Evolutionary conservation across 2,113 vertebrate species (phyloP), one percentile per base, ranked within the genome.

Genomic region (Acrocephalus arundinaceus): DNA sequence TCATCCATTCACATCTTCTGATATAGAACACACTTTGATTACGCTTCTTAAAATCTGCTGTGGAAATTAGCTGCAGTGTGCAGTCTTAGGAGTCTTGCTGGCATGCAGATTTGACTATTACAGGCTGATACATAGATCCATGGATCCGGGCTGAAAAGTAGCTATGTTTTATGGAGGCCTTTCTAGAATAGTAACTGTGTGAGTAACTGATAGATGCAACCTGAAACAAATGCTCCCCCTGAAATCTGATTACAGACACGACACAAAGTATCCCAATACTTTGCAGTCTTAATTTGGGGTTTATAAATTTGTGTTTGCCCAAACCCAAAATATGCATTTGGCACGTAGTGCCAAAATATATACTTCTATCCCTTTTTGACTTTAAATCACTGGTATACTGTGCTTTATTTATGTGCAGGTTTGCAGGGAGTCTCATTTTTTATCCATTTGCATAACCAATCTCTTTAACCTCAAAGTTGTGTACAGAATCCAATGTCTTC

Each of bases 391-490:
- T 67, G 11, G 3, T 59, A 37, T 65, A 23, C 39, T 79, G 20
- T 58, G 15, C 6, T 54, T 84, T 74, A 5, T 51, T 89, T 61
- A 39, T 25, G 4, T 55, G 5, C 7, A 30, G 48, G 24, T 46
- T 65, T 68, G 6, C 10, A 68, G 21, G 43, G 15, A 61, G 33
- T 43, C 6, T 67, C 6, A 31, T 68, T 75, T 39, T 49, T 68
- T 25, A 39, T 59, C 15, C 4, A 0, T 55, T 72, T 68, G 30
- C 20, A 35, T 46, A 66, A 62, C 7, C 9, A n/a, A 10, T 15
- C 8, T 81, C n/a, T 87, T 59, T 49, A 82, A 63, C 16, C 33
- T 65, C 0, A 0, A 21, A 76, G 11, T 1, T 55, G 5, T 7
- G 3, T 51, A 22, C 21, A 72, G 62, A 82, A 68, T 72, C 30